These are phyloP conservation scores for Siniperca chuatsi DNA, from an alignment of 2,113 vertebrate genomes.

Conservation along the genomic window DNA sequence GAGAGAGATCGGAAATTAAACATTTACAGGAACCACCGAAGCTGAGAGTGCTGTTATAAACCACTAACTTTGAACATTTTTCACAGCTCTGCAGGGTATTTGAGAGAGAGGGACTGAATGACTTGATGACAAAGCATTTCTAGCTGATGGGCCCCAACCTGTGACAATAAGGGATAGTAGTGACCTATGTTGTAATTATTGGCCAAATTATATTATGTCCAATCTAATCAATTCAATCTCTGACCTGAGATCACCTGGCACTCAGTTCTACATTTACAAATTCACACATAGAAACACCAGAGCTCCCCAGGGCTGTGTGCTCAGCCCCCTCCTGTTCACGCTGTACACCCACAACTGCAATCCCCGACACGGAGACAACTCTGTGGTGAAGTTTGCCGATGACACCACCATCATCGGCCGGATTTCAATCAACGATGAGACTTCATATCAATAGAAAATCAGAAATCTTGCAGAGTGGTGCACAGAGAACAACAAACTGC, in stretches of 20 bases:
- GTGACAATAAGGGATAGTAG: conserved; percentile 2
- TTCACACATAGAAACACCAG: not conserved
- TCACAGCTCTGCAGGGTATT: conserved; percentile 56
- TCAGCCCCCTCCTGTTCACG: too few species aligned
- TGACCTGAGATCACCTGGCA: conserved; percentile 7
- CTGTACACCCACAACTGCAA: too few species aligned
- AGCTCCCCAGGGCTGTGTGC: too few species aligned
- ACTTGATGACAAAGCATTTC: conserved; percentile 40
- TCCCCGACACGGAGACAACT: too few species aligned
- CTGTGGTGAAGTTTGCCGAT: too few species aligned
- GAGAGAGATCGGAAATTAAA: conserved; percentile 70
- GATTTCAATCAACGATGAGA: too few species aligned
- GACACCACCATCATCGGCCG: too few species aligned
- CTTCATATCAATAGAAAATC: too few species aligned
- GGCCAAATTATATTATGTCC: conserved; percentile 6
- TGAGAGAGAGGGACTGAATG: conserved; percentile 19
- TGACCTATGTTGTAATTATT: conserved; percentile 8
- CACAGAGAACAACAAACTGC: too few species aligned
- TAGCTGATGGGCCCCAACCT: not conserved
- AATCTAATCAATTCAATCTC: not conserved
- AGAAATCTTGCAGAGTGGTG: too few species aligned
- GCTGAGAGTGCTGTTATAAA: conserved; percentile 68
- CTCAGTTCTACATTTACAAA: conserved; percentile 26
- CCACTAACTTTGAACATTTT: conserved; percentile 65
- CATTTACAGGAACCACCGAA: conserved; percentile 78